Base-by-base conservation (phyloP, 2,888 invertebrate genomes). In the Dryomyza anilis region DNA sequence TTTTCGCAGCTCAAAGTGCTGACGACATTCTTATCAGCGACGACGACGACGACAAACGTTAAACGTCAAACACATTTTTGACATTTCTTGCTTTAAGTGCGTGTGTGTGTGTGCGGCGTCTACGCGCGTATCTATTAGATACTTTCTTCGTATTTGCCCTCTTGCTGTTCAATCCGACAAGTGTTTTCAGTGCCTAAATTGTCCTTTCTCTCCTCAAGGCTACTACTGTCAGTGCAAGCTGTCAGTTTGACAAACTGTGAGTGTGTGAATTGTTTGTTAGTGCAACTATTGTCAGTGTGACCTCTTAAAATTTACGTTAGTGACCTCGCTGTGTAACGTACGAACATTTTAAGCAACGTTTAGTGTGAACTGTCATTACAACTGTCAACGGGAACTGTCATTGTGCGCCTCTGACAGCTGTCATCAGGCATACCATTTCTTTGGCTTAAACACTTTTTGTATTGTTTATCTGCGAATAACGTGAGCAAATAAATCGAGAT, bases 161-260 rank as follows among this genome's bases (percentile, higher is more conserved):
- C 39, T 63, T 36, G 53, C 63, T 58, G 63, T 67, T 62, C 57
- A 70, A 62, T 45, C 23, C 46, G 48, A 70, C 62, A 67, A 67
- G 67, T 66, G 64, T 55, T 36, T 36, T 19, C 12, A 33, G 16
- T 27, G 53, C 63, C 33, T 14, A 6, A 58, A 4, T 63, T n/a
- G n/a, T n/a, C n/a, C n/a, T n/a, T n/a, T n/a, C n/a, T n/a, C n/a
- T n/a, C n/a, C n/a, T n/a, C n/a, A n/a, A n/a, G n/a, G n/a, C n/a
- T n/a, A n/a, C n/a, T n/a, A n/a, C n/a, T n/a, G n/a, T n/a, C n/a
- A n/a, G n/a, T n/a, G n/a, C n/a, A n/a, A n/a, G n/a, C n/a, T n/a
- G n/a, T n/a, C n/a, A n/a, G n/a, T n/a, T n/a, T n/a, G n/a, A n/a
- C n/a, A n/a, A n/a, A n/a, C n/a, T n/a, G n/a, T n/a, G n/a, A n/a